These are phyloP conservation scores for Macrophya alboannulata DNA, from an alignment of 2,888 invertebrate genomes.

Conservation along the genomic window DNA sequence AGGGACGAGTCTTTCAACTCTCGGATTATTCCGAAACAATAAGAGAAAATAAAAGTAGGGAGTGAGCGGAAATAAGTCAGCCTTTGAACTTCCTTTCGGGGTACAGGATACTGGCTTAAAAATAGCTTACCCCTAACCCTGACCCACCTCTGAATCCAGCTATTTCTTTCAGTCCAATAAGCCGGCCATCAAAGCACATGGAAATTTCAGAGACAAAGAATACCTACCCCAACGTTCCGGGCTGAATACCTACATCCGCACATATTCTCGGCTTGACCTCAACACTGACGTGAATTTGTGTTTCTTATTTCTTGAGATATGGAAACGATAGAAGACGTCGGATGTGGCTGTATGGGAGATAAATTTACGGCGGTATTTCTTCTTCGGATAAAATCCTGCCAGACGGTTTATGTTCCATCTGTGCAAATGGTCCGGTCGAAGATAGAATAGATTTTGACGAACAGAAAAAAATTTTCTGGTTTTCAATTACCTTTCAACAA, in stretches of 20 bases:
- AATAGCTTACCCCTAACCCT: not conserved
- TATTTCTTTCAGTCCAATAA: not conserved
- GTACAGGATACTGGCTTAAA: not conserved
- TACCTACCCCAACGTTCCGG: not conserved
- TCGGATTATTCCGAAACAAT: constrained; percentile 3
- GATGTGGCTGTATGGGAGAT: not conserved
- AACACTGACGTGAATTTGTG: constrained; percentile 12
- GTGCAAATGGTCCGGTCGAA: not conserved
- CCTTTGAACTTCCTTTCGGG: not conserved
- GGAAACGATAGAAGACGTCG: not conserved
- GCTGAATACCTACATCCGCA: not conserved
- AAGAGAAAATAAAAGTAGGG: not conserved
- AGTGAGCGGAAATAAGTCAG: not conserved
- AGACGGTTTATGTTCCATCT: not conserved
- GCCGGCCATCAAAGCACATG: constrained; percentile 18
- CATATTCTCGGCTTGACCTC: constrained; percentile 2
- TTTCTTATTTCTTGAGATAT: not conserved
- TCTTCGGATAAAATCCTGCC: not conserved
- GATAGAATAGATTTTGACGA: not conserved
- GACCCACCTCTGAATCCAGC: not conserved
- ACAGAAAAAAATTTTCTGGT: not conserved
- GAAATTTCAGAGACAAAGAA: constrained; percentile 21
- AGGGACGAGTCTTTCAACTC: not conserved
- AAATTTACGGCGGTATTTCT: constrained; percentile 1
- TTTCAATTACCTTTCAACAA: no score